Evolutionary conservation across 2,888 invertebrate genomes (phyloP), one percentile per base, ranked within the genome.

Genomic region (Apodemia mormo): DNA sequence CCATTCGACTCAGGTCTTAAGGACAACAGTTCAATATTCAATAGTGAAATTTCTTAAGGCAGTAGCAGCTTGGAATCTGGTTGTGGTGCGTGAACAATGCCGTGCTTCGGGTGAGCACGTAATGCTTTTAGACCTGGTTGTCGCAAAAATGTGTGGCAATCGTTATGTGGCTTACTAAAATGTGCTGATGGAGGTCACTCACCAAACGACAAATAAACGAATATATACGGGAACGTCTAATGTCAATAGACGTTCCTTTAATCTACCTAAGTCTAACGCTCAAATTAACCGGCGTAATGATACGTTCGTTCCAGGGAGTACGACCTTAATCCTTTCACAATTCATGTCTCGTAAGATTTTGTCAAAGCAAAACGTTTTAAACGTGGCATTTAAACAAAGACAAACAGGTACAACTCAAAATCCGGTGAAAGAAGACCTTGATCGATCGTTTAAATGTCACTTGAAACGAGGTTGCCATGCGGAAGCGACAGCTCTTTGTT

Each of bases 381-480:
- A 12, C 61, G 12, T 61, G 33, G 30, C 30, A 61, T 61, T 61
- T 61, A 33, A 12, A 33, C 33, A 52, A 65, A 7, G 52, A 45
- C 29, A 49, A 65, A 65, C 37, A 30, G 33, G 64, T 52, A 52
- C 29, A 30, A 66, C 43, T 54, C 65, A 65, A 65, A 69, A 30
- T 69, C 69, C 40, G 56, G 30, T 49, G 61, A 71, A 70, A 70
- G 72, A 61, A 72, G 89, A 88, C 88, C 90, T 90, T 89, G 85
- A 86, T 87, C 85, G 85, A 85, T 87, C 85, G 86, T 78, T 86
- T 89, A 90, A 91, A 92, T 91, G 89, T 90, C 92, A 91, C 87
- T 89, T 84, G 89, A 79, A 82, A 74, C 76, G 81, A 78, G 76
- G 89, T 89, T 88, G 83, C 88, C 82, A 88, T 80, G 86, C 90